Base-by-base conservation (phyloP, 2,113 vertebrate genomes). In the Brachypodius melanocephalos region DNA sequence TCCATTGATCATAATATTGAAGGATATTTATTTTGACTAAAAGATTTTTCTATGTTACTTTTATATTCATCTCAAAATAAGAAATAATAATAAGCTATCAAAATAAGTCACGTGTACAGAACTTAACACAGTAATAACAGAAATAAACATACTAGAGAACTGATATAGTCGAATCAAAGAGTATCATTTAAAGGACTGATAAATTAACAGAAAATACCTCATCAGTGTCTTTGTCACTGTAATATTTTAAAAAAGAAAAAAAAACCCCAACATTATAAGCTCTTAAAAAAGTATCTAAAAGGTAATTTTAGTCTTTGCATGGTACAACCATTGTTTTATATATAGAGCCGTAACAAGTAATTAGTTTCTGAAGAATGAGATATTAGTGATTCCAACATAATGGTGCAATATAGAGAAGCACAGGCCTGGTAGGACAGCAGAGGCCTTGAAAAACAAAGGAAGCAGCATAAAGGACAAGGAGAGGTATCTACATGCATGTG, bases 401-500 rank as follows among this genome's bases (percentile, higher is more conserved):
- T 8, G 5, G 5, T 9, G 5, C 6, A 38, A 59, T 17, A 2
- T n/a, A 54, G 14, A 72, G 26, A 80, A 36, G 2, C 31, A 68
- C 7, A 42, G 14, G 6, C 19, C 17, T 81, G 10, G 16, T 49
- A 48, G 12, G 9, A 45, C 6, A 74, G 26, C 32, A 82, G 15
- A 78, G 24, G 20, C 9, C 24, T 83, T 55, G 43, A 49, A n/a
- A 85, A 85, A 28, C 0, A 1, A 48, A 52, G 10, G 25, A 65
- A 49, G n/a, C 4, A 74, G 15, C 1, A 0, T 17, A 48, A 78
- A 58, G 9, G 13, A n/a, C 6, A 36, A n/a, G 5, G 8, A 32
- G 3, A 25, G 3, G 42, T 55, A 29, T 17, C 24, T 10, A 59
- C 22, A 25, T 25, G 13, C 2, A 17, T 24, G 21, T 0, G 0